Conservation (phyloP, 2,888 invertebrate genomes). For the Stramonita haemastoma region DNA sequence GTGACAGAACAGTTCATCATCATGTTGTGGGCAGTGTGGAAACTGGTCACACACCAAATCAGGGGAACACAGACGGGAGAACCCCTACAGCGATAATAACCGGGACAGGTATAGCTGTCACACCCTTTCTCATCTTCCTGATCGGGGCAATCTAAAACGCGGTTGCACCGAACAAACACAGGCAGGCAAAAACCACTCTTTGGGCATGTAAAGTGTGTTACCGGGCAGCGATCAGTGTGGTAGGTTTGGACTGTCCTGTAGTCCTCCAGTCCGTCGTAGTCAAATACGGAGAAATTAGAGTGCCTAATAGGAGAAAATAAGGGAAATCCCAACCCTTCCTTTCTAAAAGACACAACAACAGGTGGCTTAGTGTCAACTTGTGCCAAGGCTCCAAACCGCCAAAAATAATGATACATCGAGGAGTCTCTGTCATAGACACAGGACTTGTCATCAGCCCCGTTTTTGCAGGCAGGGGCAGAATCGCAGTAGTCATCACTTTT, state of each 20-base stretch:
- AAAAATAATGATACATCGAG: neutral
- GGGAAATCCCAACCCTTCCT: neutral
- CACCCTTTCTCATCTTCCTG: neutral
- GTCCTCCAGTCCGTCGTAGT: neutral
- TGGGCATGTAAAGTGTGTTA: slow-evolving; percentile 6
- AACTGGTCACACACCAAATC: neutral
- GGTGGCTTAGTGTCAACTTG: neutral
- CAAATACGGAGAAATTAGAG: neutral
- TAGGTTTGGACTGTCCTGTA: neutral
- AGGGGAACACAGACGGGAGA: neutral
- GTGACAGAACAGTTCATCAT: slow-evolving; percentile 2
- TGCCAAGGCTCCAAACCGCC: neutral
- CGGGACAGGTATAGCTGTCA: neutral
- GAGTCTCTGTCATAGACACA: neutral
- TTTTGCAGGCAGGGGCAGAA: neutral
- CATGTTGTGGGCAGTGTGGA: neutral
- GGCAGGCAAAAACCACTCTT: neutral
- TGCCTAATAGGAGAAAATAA: neutral
- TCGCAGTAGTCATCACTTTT: neutral
- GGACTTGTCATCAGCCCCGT: neutral
- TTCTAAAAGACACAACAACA: neutral
- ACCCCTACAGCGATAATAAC: neutral
- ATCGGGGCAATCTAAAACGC: neutral
- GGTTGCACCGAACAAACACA: slow-evolving; percentile 10
- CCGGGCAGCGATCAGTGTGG: neutral